Base-by-base conservation (phyloP, 2,888 invertebrate species). In the Drosophila nr. fundita region DNA sequence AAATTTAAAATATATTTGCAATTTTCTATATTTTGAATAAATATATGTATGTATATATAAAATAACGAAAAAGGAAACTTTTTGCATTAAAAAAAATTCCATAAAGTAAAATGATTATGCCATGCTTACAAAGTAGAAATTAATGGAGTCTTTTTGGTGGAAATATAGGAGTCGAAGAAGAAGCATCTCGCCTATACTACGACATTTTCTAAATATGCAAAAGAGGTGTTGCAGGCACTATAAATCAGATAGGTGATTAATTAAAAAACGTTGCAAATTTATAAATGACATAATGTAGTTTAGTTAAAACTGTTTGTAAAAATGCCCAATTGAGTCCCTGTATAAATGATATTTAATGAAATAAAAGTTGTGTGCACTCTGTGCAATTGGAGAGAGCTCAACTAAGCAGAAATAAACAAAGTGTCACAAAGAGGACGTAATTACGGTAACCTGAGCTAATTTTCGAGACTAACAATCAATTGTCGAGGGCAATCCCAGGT, bases 381-480 rank as follows among this genome's bases (percentile, higher is more conserved):
- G 61, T 49, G 83, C 58, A 79, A 85, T 71, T 71, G 58, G 81
- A 82, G 40, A 21, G 64, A 65, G 62, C 2, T 27, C 53, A 72
- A 71, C 82, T 61, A 68, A 72, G 71, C 61, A 65, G 48, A 42
- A 54, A 64, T 57, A 68, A 77, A 80, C 66, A 87, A 81, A 75
- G 74, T 53, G 70, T 50, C 84, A 74, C 68, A 70, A 68, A 81
- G 69, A 69, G 73, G 36, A 67, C 74, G 67, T 76, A 81, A 87
- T 90, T 90, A 80, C 73, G 70, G 86, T 76, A 90, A 87, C 90
- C 76, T 75, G 90, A 87, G 86, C 90, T 87, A 87, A 90, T 87
- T 89, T 90, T 62, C 71, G 70, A 74, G 72, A 68, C 61, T 61
- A 77, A 75, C 89, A 87, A 89, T 89, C 89, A 87, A 87, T 89